A percentile compares a stretch with the other conserved stretches of the same genome.
Evolutionary conservation across 2,888 invertebrate species (phyloP).

Genomic region (Exephanes ischioxanthus): DNA sequence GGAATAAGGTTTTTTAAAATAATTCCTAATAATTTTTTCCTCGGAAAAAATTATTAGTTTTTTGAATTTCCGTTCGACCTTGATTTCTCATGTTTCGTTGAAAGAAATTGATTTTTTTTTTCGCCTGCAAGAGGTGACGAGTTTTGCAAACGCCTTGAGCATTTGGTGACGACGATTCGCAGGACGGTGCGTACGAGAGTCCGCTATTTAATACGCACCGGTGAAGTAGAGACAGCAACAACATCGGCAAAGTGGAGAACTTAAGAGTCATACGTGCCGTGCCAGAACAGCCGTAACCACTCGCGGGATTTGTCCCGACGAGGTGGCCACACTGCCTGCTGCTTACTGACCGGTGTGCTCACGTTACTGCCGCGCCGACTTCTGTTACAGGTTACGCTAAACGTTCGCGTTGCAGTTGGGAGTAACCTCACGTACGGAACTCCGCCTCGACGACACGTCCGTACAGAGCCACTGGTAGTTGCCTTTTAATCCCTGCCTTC

Average conservation of each 20-base stretch:
- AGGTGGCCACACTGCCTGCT: neutral
- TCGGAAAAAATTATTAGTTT: no score
- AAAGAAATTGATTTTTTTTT: neutral
- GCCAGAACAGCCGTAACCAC: neutral
- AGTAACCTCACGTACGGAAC: slow-evolving; percentile 74
- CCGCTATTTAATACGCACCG: neutral
- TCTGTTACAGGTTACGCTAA: slow-evolving; percentile 24
- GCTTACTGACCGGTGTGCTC: slow-evolving; percentile 2
- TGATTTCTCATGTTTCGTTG: neutral
- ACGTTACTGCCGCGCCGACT: slow-evolving; percentile 12
- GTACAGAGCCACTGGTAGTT: neutral
- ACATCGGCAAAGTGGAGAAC: slow-evolving; percentile 17
- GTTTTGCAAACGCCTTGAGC: neutral
- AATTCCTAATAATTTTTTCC: no score
- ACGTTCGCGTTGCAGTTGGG: slow-evolving; percentile 53
- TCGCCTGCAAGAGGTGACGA: neutral
- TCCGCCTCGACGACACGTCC: slow-evolving; percentile 64
- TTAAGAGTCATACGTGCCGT: slow-evolving; percentile 5
- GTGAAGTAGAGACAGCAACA: slow-evolving; percentile 3
- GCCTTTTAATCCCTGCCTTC: slow-evolving; percentile 66
- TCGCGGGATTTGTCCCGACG: neutral
- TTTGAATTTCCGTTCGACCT: neutral
- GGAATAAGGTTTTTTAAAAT: no score
- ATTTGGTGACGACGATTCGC: neutral
- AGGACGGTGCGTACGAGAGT: neutral